phyloP scores from a whole-genome alignment of 2,797 vertebrate species.

The Sibirionetta formosa region DNA sequence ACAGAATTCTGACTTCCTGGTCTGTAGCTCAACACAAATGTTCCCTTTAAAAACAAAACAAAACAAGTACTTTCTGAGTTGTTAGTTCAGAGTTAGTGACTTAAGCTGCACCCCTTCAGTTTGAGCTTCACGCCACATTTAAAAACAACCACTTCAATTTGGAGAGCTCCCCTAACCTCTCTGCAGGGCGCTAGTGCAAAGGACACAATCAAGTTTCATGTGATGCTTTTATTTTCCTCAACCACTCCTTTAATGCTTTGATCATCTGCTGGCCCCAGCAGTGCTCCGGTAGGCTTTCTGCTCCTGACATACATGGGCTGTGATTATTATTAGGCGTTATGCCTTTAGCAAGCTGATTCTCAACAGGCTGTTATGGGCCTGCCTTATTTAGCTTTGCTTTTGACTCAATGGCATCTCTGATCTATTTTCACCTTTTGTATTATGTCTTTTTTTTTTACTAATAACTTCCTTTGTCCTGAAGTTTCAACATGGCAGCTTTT shows the following conservation, averaged over 20 bases:
- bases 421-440: neutral
- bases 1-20: neutral
- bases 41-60: neutral
- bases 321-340: neutral
- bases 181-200: neutral
- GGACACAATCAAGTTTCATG: neutral
- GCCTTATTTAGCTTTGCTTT: neutral
- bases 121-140: neutral
- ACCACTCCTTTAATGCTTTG: neutral
- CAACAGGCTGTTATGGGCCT: neutral
- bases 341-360: neutral
- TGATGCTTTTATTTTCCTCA: neutral
- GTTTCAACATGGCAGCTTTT: neutral
- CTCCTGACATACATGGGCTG: neutral
- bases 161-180: neutral
- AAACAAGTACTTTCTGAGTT: neutral
- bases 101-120: neutral
- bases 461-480: neutral
- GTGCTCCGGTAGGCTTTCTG: neutral
- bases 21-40: neutral
- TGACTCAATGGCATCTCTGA: constrained; percentile 11
- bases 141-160: neutral
- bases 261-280: neutral
- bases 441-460: neutral
- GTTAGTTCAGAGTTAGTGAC: neutral